Base-by-base conservation (phyloP, 2,113 vertebrate species). In the Oncorhynchus clarkii region DNA sequence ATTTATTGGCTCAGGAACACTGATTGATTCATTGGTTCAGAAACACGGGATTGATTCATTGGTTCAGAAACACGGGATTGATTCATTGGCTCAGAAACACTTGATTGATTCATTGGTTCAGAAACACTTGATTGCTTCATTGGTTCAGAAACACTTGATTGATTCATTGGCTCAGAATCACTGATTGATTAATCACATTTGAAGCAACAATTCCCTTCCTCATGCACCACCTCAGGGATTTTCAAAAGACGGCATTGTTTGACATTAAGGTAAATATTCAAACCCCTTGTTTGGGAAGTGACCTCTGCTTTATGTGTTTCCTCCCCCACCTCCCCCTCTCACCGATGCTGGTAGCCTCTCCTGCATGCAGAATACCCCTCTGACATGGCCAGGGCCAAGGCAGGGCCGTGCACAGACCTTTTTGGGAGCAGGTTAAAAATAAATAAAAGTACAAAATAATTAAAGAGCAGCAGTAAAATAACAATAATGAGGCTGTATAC, bases 201-300 rank as follows among this genome's bases (percentile, higher is more conserved):
- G 20, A 60, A 14, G 14, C 57, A 20, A 60, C 57, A 60, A 20
- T n/a, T 60, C n/a, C 57, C 20, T 60, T 60, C 57, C 16, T n/a
- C 57, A 60, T 8, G 20, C 16, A 7, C 39, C 14, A 7, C 39
- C 65, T 2, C 14, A 26, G 3, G 24, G 68, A 51, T 86, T 68
- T 75, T 80, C 54, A 59, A 75, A 81, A 83, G 64, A 80, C 62
- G 80, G 81, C 78, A 79, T 90, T 87, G 90, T 89, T 88, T 93
- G 90, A 91, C 87, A 85, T 86, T 80, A 89, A 90, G 89, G 89
- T 91, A 91, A 89, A 89, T 90, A 91, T 91, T 87, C 89, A 91
- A 84, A 81, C 83, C 84, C 80, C 80, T 86, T 85, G 83, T 77
- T 87, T 74, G 80, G 72, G 73, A n/a, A 27, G 24, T 93, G 89